These are phyloP conservation scores for Nyctibius bracteatus DNA, from an alignment of 2,113 vertebrate genomes.

Conservation along the genomic window DNA sequence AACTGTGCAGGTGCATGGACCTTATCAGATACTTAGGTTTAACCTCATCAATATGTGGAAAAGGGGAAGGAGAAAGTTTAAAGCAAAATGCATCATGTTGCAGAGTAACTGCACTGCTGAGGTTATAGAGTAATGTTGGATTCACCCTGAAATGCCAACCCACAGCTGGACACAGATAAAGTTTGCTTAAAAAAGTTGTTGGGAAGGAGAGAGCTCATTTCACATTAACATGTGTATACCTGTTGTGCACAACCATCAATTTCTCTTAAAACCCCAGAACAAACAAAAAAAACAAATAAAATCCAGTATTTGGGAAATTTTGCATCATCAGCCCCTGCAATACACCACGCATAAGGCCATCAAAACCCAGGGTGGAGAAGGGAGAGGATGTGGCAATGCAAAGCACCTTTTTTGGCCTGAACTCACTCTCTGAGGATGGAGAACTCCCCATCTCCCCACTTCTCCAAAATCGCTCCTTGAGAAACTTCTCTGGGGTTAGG, in stretches of 20 bases:
- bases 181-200: neutral
- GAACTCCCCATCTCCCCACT: neutral
- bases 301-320: neutral
- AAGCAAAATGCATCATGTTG: neutral
- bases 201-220: neutral
- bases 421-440: accelerated
- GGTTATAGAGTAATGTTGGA: too few relatives aligned
- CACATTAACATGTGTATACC: accelerated
- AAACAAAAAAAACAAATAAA: neutral
- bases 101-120: neutral
- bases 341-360: neutral
- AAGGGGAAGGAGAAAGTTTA: neutral
- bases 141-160: neutral
- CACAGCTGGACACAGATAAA: neutral
- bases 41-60: accelerated
- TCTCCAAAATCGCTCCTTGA: neutral
- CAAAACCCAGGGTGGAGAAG: neutral
- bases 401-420: neutral
- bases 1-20: accelerated
- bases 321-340: neutral
- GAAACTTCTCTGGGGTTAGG: neutral
- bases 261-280: neutral
- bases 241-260: accelerated
- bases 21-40: neutral
- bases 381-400: neutral